Conservation (phyloP, 2,888 invertebrate genomes). For the Ctenicera cuprea region DNA sequence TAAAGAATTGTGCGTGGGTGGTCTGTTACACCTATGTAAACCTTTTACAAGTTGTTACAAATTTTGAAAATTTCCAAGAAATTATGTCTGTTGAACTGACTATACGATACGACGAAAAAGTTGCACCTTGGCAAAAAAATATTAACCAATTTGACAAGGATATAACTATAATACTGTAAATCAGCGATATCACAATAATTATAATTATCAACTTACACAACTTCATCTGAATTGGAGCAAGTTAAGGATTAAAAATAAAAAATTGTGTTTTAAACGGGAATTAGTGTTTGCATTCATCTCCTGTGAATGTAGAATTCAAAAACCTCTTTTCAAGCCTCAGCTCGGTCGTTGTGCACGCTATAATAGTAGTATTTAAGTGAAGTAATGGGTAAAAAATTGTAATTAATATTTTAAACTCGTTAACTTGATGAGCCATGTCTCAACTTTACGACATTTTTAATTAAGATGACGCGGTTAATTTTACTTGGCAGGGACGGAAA, state of each 20-base stretch:
- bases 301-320: background rate
- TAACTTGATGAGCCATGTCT: slow-evolving; percentile 40
- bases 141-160: no score
- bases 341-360: slow-evolving; percentile 8
- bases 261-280: background rate
- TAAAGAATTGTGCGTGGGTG: no score
- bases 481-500: slow-evolving; percentile 22
- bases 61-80: no score
- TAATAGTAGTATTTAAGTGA: slow-evolving; percentile 21
- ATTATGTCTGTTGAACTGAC: no score
- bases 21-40: no score
- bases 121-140: no score
- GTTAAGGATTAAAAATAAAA: background rate
- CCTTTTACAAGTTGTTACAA: no score
- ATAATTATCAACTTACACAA: no score
- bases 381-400: slow-evolving; percentile 38
- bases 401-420: slow-evolving; percentile 45
- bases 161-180: no score
- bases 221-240: no score
- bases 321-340: background rate
- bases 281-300: slow-evolving; percentile 13
- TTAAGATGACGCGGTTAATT: slow-evolving; percentile 41
- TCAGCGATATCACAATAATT: no score
- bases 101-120: no score
- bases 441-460: slow-evolving; percentile 44